Evolutionary conservation across 2,797 vertebrate species (phyloP).

Genomic region (Otus scops): DNA sequence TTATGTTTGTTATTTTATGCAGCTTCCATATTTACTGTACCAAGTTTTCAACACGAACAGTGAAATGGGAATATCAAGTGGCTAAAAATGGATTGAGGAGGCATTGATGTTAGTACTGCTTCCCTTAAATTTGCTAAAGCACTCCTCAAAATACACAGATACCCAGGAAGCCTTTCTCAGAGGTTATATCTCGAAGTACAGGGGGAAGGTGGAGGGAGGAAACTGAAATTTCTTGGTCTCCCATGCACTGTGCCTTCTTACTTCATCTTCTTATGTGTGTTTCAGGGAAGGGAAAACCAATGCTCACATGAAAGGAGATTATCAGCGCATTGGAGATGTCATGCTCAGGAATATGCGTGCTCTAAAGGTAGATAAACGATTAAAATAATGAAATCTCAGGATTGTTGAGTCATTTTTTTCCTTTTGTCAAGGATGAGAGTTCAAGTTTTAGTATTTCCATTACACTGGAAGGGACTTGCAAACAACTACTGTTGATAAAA

Average conservation of each 20-base stretch:
- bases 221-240: background rate
- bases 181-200: background rate
- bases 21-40: background rate
- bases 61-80: background rate
- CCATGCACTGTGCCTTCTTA: rapidly evolving
- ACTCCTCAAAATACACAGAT: background rate
- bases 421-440: background rate
- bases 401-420: background rate
- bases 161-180: rapidly evolving
- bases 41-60: background rate
- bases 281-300: constrained; percentile 89
- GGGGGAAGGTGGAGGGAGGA: background rate
- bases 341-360: constrained; percentile 90
- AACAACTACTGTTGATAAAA: background rate
- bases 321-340: constrained; percentile 90
- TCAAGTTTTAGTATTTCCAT: background rate
- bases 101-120: background rate
- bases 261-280: background rate
- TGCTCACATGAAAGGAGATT: constrained; percentile 81
- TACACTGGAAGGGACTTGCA: background rate
- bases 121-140: background rate
- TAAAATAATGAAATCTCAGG: rapidly evolving
- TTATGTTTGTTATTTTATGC: background rate
- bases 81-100: background rate
- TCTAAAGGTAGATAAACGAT: constrained; percentile 82